Base-by-base conservation (phyloP, 92 coral and sea anemone genomes). In the Desmophyllum pertusum region DNA sequence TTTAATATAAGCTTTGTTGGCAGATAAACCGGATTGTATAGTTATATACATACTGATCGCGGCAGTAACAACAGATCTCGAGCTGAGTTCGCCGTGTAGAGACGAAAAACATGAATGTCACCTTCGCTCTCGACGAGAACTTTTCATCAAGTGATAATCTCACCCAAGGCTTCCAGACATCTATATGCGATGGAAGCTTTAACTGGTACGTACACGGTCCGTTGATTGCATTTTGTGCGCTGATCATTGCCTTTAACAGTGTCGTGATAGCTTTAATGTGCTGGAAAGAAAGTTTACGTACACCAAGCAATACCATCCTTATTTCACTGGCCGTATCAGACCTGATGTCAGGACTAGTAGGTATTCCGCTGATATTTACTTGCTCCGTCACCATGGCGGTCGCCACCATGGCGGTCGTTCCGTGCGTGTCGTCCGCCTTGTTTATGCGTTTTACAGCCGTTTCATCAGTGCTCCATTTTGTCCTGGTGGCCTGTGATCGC, bases 401-500 rank as follows among this genome's bases (percentile, higher is more conserved):
- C n/a, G n/a, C n/a, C n/a, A n/a, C n/a, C n/a, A 27, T 27, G 2
- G 19, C 33, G 4, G 33, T 67, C 61, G 53, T 18, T 29, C 5
- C 77, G 14, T 91, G 94, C 77, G 72, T 88, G 3, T 69, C 73
- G 31, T 78, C 92, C 50, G 81, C 30, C 50, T 76, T 86, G 38
- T 88, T 88, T 33, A 78, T 84, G 43, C 77, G 81, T 21, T 91
- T 91, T 80, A 80, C 94, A 5, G 86, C 94, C 66, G 73, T 88
- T 64, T 88, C 92, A 36, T 79, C 94, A 39, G 87, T 91, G 46
- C 86, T 88, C 36, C 94, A 91, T 46, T 82, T 88, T 30, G 77
- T 81, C 35, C 55, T 85, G 31, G 88, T 91, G 37, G 75, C 94
- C 19, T 90, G 78, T 31, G 94, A 91, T 55, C 87, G 94, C 55